Evolutionary conservation across 2,888 invertebrate genomes (phyloP).

Genomic region (Bugula neritina): DNA sequence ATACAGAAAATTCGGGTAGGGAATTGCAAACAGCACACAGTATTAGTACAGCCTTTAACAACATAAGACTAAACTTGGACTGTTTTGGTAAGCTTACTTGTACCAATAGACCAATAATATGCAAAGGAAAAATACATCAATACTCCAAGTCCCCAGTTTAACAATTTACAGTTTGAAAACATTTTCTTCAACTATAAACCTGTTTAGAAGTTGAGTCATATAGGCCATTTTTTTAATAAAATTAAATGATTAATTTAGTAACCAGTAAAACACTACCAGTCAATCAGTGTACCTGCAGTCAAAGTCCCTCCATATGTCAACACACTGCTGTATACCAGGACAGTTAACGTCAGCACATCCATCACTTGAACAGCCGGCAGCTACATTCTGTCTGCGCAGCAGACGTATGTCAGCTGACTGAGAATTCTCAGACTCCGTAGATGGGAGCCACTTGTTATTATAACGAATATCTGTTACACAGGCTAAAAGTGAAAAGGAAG

Average conservation of each 20-base stretch:
- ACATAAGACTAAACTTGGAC: too few species aligned
- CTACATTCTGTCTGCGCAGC: slow-evolving; percentile 84
- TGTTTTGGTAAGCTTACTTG: too few species aligned
- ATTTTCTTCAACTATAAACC: too few species aligned
- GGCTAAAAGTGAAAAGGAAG: slow-evolving; percentile 60
- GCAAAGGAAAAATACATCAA: too few species aligned
- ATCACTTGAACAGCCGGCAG: slow-evolving; percentile 78
- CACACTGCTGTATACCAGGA: slow-evolving; percentile 71
- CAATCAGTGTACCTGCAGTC: slow-evolving; percentile 88
- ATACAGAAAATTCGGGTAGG: neutral
- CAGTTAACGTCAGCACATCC: slow-evolving; percentile 38
- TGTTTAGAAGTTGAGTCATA: too few species aligned
- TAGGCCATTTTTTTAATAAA: too few species aligned
- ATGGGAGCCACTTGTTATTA: slow-evolving; percentile 87
- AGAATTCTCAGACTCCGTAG: slow-evolving; percentile 54
- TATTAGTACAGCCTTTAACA: too few species aligned
- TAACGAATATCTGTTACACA: slow-evolving; percentile 78
- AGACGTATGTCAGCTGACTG: slow-evolving; percentile 90
- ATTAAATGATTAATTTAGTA: too few species aligned
- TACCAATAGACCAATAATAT: too few species aligned
- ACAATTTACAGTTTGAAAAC: too few species aligned
- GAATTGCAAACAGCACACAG: neutral
- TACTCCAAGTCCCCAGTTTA: too few species aligned
- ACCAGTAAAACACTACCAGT: too few species aligned
- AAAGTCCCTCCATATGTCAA: slow-evolving; percentile 94